Percentiles rank a stretch among this genome's conserved stretches.
Conservation (phyloP, 2,797 vertebrate species). For the Enteromius radiatus region DNA sequence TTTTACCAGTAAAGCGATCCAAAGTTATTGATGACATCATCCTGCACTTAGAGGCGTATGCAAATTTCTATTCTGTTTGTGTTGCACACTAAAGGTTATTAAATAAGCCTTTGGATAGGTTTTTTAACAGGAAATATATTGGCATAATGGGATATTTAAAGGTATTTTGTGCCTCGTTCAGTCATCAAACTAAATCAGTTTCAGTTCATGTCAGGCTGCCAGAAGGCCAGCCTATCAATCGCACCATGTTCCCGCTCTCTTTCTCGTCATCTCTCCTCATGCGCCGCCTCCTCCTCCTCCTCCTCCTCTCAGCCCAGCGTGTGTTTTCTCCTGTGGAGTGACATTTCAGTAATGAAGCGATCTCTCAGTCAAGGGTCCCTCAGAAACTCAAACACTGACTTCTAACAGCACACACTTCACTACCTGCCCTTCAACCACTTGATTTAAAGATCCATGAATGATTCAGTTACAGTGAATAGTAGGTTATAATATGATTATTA, state of each 20-base stretch:
- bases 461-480: not conserved
- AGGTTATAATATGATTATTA: not conserved
- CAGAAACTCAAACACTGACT: conserved; percentile 39
- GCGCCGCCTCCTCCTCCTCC: not conserved
- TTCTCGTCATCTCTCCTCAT: conserved; percentile 12
- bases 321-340: conserved; percentile 66
- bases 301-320: conserved; percentile 49
- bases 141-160: not conserved
- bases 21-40: not conserved
- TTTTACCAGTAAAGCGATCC: not conserved
- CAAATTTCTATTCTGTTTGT: not conserved
- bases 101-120: not conserved
- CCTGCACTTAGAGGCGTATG: not conserved
- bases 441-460: not conserved
- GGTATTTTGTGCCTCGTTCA: not conserved
- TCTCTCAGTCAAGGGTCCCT: conserved; percentile 57
- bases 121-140: not conserved
- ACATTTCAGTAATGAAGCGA: conserved; percentile 73
- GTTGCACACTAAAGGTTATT: not conserved
- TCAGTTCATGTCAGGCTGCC: not conserved
- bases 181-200: not conserved
- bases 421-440: conserved; percentile 9
- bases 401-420: conserved; percentile 25
- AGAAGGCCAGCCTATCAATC: not conserved
- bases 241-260: not conserved